Conservation (phyloP, 2,888 invertebrate species). For the Drosophila suboccidentalis region DNA sequence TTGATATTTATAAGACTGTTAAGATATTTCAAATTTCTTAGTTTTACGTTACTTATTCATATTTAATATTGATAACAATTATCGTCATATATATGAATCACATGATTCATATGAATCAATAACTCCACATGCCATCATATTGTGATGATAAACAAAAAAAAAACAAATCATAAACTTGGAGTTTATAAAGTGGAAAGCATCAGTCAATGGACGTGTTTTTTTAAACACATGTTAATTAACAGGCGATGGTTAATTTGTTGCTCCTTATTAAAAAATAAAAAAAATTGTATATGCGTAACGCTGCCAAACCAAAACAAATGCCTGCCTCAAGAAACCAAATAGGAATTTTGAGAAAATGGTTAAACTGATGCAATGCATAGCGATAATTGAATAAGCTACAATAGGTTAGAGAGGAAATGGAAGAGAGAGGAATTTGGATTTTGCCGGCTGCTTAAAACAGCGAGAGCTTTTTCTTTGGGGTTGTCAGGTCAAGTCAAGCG, state of each 20-base stretch:
- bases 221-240: slow-evolving; percentile 17
- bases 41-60: not conserved
- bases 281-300: slow-evolving; percentile 4
- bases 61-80: not conserved
- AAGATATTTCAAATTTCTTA: not conserved
- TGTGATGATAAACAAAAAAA: slow-evolving; percentile 6
- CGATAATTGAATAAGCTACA: slow-evolving; percentile 37
- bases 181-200: slow-evolving; percentile 2
- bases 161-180: slow-evolving; percentile 2
- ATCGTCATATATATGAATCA: not conserved
- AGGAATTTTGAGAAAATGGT: not conserved
- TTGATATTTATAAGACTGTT: not conserved
- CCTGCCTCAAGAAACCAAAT: not conserved
- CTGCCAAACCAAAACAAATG: slow-evolving; percentile 10
- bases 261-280: not conserved
- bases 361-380: slow-evolving; percentile 49
- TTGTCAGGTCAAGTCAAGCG: slow-evolving; percentile 38
- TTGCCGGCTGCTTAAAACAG: slow-evolving; percentile 29
- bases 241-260: slow-evolving; percentile 7
- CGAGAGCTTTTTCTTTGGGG: slow-evolving; percentile 30
- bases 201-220: slow-evolving; percentile 7
- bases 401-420: slow-evolving; percentile 10
- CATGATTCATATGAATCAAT: slow-evolving; percentile 10
- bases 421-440: slow-evolving; percentile 8
- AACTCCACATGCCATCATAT: slow-evolving; percentile 4